Percentiles rank a stretch among this genome's conserved stretches.
Conservation (phyloP, 2,797 vertebrate species). For the Darevskia mixta region DNA sequence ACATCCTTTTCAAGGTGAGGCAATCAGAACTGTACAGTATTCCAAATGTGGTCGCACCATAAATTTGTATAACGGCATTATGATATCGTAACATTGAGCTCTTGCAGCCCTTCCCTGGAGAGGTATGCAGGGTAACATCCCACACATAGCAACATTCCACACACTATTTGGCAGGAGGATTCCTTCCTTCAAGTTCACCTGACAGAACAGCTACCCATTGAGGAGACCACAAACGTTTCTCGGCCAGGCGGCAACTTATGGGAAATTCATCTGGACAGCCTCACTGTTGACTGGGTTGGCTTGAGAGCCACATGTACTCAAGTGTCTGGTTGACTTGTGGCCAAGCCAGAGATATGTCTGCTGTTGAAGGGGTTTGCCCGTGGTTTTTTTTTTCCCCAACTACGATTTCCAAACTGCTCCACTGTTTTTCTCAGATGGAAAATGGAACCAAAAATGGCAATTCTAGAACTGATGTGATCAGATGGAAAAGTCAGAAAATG, state of each 20-base stretch:
- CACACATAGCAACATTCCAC: not conserved
- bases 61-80: too few relatives aligned
- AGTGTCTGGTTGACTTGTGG: not conserved
- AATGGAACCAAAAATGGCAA: not conserved
- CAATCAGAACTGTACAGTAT: too few relatives aligned
- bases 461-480: not conserved
- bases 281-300: rapidly evolving
- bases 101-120: not conserved
- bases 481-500: not conserved
- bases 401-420: not conserved
- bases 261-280: not conserved
- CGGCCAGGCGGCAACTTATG: not conserved
- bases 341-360: not conserved
- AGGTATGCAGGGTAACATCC: not conserved
- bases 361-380: rapidly evolving
- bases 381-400: not conserved
- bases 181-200: rapidly evolving
- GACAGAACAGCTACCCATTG: rapidly evolving
- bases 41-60: too few relatives aligned
- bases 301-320: not conserved
- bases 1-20: too few relatives aligned
- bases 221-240: not conserved
- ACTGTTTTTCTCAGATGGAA: not conserved
- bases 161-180: not conserved
- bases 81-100: too few relatives aligned